Conservation (phyloP, 2,888 invertebrate species). For the Papilio protenor region DNA sequence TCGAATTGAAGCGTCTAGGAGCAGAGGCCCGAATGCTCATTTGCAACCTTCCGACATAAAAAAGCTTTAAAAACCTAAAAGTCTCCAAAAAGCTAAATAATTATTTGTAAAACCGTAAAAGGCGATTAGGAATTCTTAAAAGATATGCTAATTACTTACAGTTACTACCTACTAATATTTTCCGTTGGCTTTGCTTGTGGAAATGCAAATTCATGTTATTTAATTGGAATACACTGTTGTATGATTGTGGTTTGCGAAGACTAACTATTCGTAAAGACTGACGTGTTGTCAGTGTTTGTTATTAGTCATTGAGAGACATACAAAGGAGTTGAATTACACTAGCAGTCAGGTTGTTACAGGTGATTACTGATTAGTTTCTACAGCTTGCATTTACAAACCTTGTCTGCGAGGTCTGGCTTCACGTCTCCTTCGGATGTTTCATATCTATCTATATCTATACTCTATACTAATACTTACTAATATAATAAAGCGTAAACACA, state of each 20-base stretch:
- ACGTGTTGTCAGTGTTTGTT: neutral
- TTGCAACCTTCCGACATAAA: too few species aligned
- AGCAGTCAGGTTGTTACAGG: neutral
- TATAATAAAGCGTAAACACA: too few species aligned
- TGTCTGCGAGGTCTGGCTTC: neutral
- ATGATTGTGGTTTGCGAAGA: neutral
- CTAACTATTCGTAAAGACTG: neutral
- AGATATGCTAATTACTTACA: neutral
- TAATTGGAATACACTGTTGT: neutral
- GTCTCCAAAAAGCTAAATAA: neutral
- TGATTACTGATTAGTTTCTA: neutral
- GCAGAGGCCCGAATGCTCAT: too few species aligned
- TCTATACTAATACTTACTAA: too few species aligned
- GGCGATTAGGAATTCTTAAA: neutral
- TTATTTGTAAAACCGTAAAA: neutral
- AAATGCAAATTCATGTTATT: constrained; percentile 6
- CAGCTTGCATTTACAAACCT: neutral
- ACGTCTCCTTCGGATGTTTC: neutral
- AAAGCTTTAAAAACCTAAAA: neutral
- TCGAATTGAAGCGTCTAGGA: too few species aligned
- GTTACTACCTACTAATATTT: neutral
- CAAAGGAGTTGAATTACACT: neutral
- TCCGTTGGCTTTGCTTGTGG: neutral
- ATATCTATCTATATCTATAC: too few species aligned
- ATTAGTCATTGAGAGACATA: neutral